Base-by-base conservation (phyloP, 2,113 vertebrate genomes). In the Actenoides hombroni region DNA sequence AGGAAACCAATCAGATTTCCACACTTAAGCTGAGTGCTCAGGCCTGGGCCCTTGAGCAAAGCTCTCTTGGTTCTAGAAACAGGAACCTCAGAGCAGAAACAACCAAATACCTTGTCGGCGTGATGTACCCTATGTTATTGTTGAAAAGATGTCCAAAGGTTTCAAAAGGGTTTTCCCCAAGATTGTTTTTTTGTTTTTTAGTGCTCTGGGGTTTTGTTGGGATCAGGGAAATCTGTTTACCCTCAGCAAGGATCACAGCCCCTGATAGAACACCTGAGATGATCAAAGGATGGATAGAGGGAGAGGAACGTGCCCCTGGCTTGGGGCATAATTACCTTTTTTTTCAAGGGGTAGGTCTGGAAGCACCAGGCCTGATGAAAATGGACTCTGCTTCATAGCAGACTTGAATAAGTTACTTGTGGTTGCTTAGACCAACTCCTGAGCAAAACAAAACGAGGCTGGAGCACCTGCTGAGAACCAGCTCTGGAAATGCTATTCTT, bases 191-290 rank as follows among this genome's bases (percentile, higher is more conserved):
- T 17, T 16, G 33, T 67, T 39, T 65, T 68, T 6, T 42, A 64
- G 18, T 16, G 33, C 75, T 57, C 77, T 28, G 59, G 59, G 46
- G 53, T 35, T 93, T 86, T 95, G 44, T 64, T 95, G 54, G 83
- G 89, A 40, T 75, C 83, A 56, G 23, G 46, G 69, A 91, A 53
- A 63, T 76, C 65, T 84, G 18, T 73, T 80, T 48, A 1, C 28
- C 51, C 39, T 83, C 63, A 94, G 65, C 40, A 39, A 83, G 61
- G 54, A 70, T 88, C 26, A 25, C 61, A 59, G 21, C 48, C 51
- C 15, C 71, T 49, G 51, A 9, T 23, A 29, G 26, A 89, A 40
- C 29, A 61, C 69, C 84, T 21, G 83, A 51, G 64, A 64, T 56
- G 26, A 87, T 63, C 63, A 49, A 11, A 33, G 40, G 46, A 54